These are phyloP conservation scores for Aplochiton taeniatus DNA, from an alignment of 2,797 vertebrate species.

Conservation along the genomic window DNA sequence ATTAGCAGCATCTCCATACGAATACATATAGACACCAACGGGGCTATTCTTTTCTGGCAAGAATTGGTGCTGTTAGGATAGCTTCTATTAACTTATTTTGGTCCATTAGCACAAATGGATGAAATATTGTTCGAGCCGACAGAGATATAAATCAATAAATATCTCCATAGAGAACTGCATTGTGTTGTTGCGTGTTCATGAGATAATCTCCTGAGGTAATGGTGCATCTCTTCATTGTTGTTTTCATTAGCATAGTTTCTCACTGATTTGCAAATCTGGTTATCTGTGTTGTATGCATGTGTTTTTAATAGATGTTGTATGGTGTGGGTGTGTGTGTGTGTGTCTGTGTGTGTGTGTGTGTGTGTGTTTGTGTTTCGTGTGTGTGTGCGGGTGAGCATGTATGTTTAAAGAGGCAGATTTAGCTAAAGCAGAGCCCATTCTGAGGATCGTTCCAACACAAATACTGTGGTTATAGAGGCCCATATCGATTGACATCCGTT, in stretches of 20 bases:
- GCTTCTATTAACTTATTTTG: neutral
- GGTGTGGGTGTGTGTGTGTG: neutral
- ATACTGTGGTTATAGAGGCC: slow-evolving; percentile 67
- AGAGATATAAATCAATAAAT: no score
- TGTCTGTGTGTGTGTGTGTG: neutral
- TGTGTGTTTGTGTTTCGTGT: neutral
- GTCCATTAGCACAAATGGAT: no score
- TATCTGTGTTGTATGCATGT: slow-evolving; percentile 2
- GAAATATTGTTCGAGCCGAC: no score
- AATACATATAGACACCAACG: neutral
- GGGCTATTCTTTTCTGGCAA: neutral
- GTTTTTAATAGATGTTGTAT: neutral
- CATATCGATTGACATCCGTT: slow-evolving; percentile 74
- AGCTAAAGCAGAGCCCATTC: slow-evolving; percentile 55
- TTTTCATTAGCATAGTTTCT: slow-evolving; percentile 51
- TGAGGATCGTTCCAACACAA: slow-evolving; percentile 54
- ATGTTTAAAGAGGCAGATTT: slow-evolving; percentile 44
- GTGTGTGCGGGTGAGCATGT: slow-evolving; percentile 25
- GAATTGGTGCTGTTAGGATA: neutral
- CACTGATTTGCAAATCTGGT: slow-evolving; percentile 19
- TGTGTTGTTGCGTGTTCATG: slow-evolving; percentile 28
- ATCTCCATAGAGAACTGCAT: neutral
- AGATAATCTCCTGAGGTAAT: slow-evolving; percentile 48
- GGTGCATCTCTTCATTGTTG: slow-evolving; percentile 43
- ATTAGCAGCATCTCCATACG: slow-evolving; percentile 30